Evolutionary conservation across 2,797 vertebrate species (phyloP).

Genomic region (Coluber constrictor): DNA sequence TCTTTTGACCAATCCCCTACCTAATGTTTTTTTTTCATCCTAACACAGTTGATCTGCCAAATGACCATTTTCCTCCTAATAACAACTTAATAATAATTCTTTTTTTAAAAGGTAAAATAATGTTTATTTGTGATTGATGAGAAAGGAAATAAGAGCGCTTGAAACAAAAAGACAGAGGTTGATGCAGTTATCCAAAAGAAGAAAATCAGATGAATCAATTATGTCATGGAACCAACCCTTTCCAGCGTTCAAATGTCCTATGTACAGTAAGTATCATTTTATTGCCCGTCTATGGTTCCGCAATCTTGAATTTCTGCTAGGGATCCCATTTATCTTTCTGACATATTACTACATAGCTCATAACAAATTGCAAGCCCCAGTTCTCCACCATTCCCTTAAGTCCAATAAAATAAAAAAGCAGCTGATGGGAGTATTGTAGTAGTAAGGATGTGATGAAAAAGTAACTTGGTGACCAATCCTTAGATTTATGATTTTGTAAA

Average conservation of each 20-base stretch:
- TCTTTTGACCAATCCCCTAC: background rate
- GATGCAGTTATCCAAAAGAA: background rate
- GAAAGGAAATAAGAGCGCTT: background rate
- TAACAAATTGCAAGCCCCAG: slow-evolving; percentile 1
- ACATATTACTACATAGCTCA: background rate
- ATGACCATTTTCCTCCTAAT: background rate
- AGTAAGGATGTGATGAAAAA: background rate
- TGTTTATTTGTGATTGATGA: background rate
- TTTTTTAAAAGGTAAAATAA: background rate
- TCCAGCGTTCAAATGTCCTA: background rate
- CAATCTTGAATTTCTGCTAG: slow-evolving; percentile 7
- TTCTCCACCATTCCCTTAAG: slow-evolving; percentile 2
- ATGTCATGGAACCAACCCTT: background rate
- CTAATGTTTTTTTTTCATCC: background rate
- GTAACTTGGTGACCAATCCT: background rate
- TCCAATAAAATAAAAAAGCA: background rate
- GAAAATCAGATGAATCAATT: background rate
- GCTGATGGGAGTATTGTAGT: background rate
- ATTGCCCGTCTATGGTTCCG: background rate
- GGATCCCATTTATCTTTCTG: slow-evolving; percentile 1
- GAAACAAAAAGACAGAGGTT: background rate
- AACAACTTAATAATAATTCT: background rate
- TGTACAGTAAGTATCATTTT: background rate
- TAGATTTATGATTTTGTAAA: background rate
- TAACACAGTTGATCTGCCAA: background rate